These are phyloP conservation scores for Anneissia japonica DNA, from an alignment of 35 echinoderm and acorn worm genomes.

Conservation along the genomic window DNA sequence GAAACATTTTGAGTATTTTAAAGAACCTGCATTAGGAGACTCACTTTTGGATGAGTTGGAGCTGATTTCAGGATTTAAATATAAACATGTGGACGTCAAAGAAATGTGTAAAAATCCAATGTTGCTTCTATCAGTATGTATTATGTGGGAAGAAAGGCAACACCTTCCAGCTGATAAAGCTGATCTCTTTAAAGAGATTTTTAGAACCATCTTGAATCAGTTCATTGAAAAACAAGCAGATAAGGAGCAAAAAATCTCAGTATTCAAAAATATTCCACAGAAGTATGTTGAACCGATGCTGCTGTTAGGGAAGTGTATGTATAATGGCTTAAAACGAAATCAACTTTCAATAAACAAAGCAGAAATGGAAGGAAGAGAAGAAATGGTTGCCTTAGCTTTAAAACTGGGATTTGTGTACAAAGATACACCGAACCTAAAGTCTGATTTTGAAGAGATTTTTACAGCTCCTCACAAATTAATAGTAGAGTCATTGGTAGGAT, in stretches of 20 bases:
- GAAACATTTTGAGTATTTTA: not conserved
- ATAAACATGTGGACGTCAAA: not conserved
- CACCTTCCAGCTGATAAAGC: not conserved
- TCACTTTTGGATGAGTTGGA: not conserved
- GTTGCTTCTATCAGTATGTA: not conserved
- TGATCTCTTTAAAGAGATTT: not conserved
- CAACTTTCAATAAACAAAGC: not conserved
- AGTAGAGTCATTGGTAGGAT: not conserved
- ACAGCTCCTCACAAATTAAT: not conserved
- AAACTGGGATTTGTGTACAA: not conserved
- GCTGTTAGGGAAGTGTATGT: not conserved
- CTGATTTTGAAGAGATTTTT: not conserved
- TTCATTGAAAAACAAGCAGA: not conserved
- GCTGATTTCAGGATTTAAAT: not conserved
- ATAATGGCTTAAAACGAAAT: not conserved
- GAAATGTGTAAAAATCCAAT: not conserved
- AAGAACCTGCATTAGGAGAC: not conserved
- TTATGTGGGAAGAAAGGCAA: not conserved
- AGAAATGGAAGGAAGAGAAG: not conserved
- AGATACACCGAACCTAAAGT: not conserved
- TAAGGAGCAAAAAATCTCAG: not conserved
- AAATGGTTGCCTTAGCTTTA: not conserved
- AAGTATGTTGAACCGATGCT: not conserved
- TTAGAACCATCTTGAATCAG: not conserved
- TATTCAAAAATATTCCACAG: not conserved